phyloP scores from a whole-genome alignment of 2,113 vertebrate species.

The Salvelinus sp. region DNA sequence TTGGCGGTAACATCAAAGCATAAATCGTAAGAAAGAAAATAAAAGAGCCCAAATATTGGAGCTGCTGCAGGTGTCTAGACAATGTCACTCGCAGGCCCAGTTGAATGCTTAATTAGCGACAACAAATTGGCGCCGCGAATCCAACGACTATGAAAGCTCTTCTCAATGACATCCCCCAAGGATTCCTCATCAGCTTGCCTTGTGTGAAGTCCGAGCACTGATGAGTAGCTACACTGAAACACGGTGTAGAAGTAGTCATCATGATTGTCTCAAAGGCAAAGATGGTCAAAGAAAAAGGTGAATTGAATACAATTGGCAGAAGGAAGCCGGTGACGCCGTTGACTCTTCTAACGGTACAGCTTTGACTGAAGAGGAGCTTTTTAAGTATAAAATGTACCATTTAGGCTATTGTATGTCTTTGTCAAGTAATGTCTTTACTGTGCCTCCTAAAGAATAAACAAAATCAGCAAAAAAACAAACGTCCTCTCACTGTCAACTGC shows the following conservation, averaged over 20 bases:
- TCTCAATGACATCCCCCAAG: slow-evolving; percentile 3
- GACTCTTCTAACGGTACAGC: too few relatives aligned
- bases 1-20: slow-evolving; percentile 41
- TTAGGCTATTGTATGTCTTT: background rate
- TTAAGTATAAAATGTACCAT: too few relatives aligned
- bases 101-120: slow-evolving; percentile 35
- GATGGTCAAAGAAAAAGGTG: background rate
- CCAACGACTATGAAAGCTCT: background rate
- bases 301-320: too few relatives aligned
- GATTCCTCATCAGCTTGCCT: background rate
- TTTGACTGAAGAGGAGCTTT: too few relatives aligned
- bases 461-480: too few relatives aligned
- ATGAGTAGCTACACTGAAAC: background rate
- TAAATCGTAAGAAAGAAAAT: slow-evolving; percentile 18
- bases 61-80: slow-evolving; percentile 42
- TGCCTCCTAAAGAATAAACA: background rate
- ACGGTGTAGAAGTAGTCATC: background rate
- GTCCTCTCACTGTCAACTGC: too few relatives aligned
- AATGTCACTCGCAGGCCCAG: slow-evolving; percentile 26
- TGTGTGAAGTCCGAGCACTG: background rate
- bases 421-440: too few relatives aligned
- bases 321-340: too few relatives aligned
- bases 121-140: slow-evolving; percentile 33
- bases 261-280: background rate
- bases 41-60: slow-evolving; percentile 29